A percentile compares a stretch with the other conserved stretches of the same genome.
Conservation (phyloP, 37 sponge, comb jelly and placozoan species). For the Spongilla lacustris region DNA sequence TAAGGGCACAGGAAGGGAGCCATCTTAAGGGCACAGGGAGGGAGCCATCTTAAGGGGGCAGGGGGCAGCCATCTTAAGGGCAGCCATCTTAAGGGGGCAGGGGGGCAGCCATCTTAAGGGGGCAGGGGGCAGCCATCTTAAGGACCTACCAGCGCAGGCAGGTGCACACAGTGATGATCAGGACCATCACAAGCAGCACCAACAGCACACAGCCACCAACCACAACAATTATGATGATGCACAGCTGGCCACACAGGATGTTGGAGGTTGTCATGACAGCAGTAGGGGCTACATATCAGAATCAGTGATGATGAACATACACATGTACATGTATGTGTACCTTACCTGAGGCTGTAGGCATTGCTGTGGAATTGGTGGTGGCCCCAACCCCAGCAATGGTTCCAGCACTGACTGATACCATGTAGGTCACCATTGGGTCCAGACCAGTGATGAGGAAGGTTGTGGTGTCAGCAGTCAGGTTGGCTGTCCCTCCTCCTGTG, state of each 20-base stretch:
- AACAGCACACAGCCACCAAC: not conserved
- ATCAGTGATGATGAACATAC: not conserved
- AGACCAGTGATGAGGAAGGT: not conserved
- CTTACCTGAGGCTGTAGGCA: not conserved
- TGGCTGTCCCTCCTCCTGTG: not conserved
- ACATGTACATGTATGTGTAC: too few relatives aligned
- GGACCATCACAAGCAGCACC: not conserved
- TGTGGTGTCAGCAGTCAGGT: not conserved
- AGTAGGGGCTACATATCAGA: not conserved
- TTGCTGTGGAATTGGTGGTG: not conserved
- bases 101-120: too few relatives aligned
- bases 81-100: too few relatives aligned
- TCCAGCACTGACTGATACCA: constrained; percentile 2
- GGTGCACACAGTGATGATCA: not conserved
- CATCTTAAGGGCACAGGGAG: too few relatives aligned
- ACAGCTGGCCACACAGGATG: not conserved
- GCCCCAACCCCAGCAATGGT: not conserved
- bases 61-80: too few relatives aligned
- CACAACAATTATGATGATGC: not conserved
- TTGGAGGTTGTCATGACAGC: not conserved
- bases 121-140: too few relatives aligned
- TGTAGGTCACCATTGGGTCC: constrained; percentile 3
- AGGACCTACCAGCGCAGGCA: not conserved
- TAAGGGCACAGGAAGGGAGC: too few relatives aligned
- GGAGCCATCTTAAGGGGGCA: too few relatives aligned